Percentiles rank a stretch among this genome's conserved stretches.
These are phyloP conservation scores for Hystrix brachyura DNA, from an alignment of 2,113 vertebrate genomes.

Conservation along the genomic window DNA sequence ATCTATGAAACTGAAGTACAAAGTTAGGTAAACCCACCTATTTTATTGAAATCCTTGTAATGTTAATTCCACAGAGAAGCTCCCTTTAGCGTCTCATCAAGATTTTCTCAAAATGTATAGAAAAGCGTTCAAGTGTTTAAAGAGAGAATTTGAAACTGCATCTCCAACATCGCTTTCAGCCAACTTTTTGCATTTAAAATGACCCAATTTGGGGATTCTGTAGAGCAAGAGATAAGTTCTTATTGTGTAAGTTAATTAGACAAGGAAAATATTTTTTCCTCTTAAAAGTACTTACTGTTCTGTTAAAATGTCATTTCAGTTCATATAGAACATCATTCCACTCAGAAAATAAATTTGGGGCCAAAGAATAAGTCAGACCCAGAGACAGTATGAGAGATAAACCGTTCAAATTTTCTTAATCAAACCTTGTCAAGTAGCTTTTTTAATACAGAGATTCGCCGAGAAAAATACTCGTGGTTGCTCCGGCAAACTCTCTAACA, in stretches of 20 bases:
- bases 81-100: background rate
- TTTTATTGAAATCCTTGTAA: slow-evolving; percentile 25
- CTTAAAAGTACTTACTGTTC: slow-evolving; percentile 49
- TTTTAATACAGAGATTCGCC: background rate
- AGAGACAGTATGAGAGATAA: background rate
- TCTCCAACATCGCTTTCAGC: background rate
- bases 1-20: background rate
- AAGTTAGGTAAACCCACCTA: background rate
- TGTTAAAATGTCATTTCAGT: slow-evolving; percentile 48
- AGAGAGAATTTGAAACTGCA: slow-evolving; percentile 1
- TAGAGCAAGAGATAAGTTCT: background rate
- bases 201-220: background rate
- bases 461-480: background rate
- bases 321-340: slow-evolving; percentile 59
- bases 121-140: slow-evolving; percentile 41
- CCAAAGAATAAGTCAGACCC: background rate
- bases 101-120: slow-evolving; percentile 56
- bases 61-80: slow-evolving; percentile 31
- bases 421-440: background rate
- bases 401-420: background rate
- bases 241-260: slow-evolving; percentile 15
- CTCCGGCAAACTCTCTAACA: background rate
- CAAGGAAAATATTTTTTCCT: background rate
- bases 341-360: slow-evolving; percentile 59
- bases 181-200: background rate